phyloP scores from a whole-genome alignment of 2,888 invertebrate species.

The Deroplatys truncata region DNA sequence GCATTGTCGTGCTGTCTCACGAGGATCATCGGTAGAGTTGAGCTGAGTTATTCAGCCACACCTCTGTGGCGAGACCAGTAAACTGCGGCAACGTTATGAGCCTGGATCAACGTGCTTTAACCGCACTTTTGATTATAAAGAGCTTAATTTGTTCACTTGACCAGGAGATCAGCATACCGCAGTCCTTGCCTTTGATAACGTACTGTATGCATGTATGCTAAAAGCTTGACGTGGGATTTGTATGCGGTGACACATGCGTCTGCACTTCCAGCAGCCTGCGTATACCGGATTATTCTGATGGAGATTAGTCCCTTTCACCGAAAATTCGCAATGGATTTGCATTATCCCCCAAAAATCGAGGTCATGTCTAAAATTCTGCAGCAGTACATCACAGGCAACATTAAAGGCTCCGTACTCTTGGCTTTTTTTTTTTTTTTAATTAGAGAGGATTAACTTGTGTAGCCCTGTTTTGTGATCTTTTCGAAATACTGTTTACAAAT shows the following conservation, averaged over 20 bases:
- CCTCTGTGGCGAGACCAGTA: background rate
- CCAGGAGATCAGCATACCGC: background rate
- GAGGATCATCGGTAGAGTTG: background rate
- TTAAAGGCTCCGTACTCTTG: no score
- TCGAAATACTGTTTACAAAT: no score
- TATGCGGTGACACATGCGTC: background rate
- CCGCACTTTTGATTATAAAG: background rate
- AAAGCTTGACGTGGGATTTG: background rate
- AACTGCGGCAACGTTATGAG: background rate
- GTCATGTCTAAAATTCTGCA: background rate
- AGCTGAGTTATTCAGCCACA: background rate
- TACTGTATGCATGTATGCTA: background rate
- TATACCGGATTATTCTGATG: background rate
- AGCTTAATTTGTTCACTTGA: background rate
- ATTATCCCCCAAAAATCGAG: background rate
- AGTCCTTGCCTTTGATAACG: background rate
- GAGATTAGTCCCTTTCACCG: background rate
- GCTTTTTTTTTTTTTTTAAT: no score
- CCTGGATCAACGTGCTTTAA: background rate
- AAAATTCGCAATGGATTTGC: background rate
- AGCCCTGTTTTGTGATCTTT: no score
- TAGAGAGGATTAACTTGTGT: no score
- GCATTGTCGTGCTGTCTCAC: background rate
- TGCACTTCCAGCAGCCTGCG: background rate
- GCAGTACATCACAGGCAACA: background rate